phyloP scores from a whole-genome alignment of 2,888 invertebrate species.

The Laothoe populi region DNA sequence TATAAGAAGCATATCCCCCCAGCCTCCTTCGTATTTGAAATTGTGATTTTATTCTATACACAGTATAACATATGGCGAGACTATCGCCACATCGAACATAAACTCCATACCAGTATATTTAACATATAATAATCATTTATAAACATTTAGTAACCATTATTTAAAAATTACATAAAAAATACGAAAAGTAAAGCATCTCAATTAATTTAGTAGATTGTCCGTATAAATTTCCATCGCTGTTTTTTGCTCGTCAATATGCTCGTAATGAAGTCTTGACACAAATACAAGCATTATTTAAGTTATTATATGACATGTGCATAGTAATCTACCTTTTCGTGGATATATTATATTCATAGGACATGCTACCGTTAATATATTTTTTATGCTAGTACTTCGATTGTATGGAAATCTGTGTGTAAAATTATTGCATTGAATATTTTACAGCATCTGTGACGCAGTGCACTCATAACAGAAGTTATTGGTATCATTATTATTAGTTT shows the following conservation, averaged over 20 bases:
- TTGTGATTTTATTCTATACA: too few species aligned
- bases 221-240: neutral
- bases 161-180: too few species aligned
- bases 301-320: neutral
- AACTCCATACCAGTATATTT: neutral
- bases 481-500: too few species aligned
- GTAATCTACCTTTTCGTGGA: neutral
- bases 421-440: too few species aligned
- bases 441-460: too few species aligned
- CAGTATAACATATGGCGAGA: neutral
- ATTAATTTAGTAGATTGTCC: neutral
- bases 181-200: neutral
- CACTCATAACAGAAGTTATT: too few species aligned
- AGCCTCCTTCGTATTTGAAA: too few species aligned
- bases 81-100: too few species aligned
- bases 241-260: neutral
- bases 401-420: too few species aligned
- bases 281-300: neutral
- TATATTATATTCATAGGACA: neutral
- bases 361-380: neutral
- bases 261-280: neutral
- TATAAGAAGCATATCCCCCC: too few species aligned
- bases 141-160: neutral
- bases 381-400: neutral
- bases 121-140: neutral